phyloP scores from a whole-genome alignment of 2,888 invertebrate species.

The Pachydiplax longipennis region DNA sequence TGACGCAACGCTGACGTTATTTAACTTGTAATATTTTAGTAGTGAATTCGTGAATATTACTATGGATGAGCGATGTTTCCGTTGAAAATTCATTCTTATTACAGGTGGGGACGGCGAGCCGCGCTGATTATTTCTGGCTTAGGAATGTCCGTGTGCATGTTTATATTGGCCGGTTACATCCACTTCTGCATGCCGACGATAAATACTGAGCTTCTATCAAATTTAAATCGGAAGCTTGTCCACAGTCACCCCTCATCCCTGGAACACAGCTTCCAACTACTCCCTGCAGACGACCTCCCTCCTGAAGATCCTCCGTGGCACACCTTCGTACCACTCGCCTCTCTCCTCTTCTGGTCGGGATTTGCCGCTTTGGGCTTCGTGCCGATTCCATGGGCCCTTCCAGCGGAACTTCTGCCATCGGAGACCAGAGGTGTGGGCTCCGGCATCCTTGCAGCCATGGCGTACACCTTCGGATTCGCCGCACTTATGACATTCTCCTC shows the following conservation, averaged over 20 bases:
- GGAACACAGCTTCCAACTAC: neutral
- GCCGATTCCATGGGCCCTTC: constrained; percentile 45
- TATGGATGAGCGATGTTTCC: too few relatives aligned
- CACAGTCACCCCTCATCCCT: neutral
- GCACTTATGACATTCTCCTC: constrained; percentile 26
- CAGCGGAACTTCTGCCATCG: constrained; percentile 34
- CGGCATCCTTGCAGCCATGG: constrained; percentile 21
- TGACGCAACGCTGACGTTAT: too few relatives aligned
- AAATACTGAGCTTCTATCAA: neutral
- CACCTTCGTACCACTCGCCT: neutral
- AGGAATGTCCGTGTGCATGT: constrained; percentile 39
- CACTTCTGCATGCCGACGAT: neutral
- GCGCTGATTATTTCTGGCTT: constrained; percentile 20
- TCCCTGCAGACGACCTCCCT: neutral
- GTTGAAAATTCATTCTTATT: too few relatives aligned
- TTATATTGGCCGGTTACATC: constrained; percentile 10
- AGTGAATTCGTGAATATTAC: too few relatives aligned
- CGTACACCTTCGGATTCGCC: constrained; percentile 39
- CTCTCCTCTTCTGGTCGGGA: neutral
- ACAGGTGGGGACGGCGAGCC: constrained; percentile 20
- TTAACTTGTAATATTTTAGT: too few relatives aligned
- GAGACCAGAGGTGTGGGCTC: constrained; percentile 17
- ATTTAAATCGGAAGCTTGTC: neutral
- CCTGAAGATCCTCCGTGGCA: neutral
- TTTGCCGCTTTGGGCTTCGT: constrained; percentile 22